Evolutionary conservation across 2,113 vertebrate genomes (phyloP).

Genomic region (Mormoops blainvillei): DNA sequence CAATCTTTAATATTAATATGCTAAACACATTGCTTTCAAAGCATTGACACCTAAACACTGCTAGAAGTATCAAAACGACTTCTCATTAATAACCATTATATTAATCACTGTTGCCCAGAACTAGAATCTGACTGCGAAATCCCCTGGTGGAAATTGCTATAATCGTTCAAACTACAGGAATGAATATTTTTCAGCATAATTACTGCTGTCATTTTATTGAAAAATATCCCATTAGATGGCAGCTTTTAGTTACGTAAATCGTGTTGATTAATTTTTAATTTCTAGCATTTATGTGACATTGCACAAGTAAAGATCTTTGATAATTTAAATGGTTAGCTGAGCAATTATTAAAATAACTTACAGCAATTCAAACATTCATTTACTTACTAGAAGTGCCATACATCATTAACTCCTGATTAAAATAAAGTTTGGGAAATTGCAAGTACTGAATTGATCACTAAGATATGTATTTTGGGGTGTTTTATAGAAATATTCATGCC

Average conservation of each 20-base stretch:
- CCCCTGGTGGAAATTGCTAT: constrained; percentile 98
- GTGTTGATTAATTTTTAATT: constrained; percentile 97
- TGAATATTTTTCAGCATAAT: constrained; percentile 93
- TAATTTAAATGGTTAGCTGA: constrained; percentile 93
- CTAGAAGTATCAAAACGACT: constrained; percentile 91
- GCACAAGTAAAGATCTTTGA: constrained; percentile 93
- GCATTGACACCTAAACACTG: constrained; percentile 86
- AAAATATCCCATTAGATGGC: constrained; percentile 95
- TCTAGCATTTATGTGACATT: constrained; percentile 83
- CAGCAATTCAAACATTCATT: constrained; percentile 82
- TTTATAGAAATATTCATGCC: constrained; percentile 43
- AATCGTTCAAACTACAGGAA: constrained; percentile 97
- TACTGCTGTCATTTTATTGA: constrained; percentile 97
- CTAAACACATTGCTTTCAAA: constrained; percentile 80
- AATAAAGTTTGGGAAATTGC: constrained; percentile 76
- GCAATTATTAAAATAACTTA: constrained; percentile 88
- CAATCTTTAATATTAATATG: constrained; percentile 88
- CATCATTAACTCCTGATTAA: constrained; percentile 83
- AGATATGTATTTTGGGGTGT: constrained; percentile 36
- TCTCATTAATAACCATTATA: constrained; percentile 96
- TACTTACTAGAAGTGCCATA: constrained; percentile 79
- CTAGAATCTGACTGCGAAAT: constrained; percentile 96
- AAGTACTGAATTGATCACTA: constrained; percentile 70
- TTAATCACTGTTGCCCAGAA: constrained; percentile 98
- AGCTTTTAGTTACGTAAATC: constrained; percentile 95